phyloP scores from a whole-genome alignment of 2,888 invertebrate species.

The Drosophila nigricruria region DNA sequence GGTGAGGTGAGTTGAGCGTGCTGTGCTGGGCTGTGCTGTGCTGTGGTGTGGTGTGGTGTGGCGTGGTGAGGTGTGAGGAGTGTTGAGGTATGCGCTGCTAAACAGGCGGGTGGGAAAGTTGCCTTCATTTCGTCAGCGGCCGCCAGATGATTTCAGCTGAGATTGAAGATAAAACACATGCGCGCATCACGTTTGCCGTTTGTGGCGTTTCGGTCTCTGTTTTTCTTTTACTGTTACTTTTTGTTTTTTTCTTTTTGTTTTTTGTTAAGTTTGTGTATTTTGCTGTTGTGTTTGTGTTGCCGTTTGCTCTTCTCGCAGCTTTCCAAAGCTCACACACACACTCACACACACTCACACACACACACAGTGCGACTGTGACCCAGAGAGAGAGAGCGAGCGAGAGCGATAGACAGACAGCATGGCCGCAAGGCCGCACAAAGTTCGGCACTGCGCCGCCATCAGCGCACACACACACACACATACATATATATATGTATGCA shows the following conservation, averaged over 20 bases:
- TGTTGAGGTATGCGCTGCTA: constrained; percentile 13
- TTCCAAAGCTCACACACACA: constrained; percentile 52
- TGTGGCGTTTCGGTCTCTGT: constrained; percentile 56
- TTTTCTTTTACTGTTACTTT: constrained; percentile 39
- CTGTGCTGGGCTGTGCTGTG: not conserved
- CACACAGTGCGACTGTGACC: constrained; percentile 14
- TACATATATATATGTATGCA: not conserved
- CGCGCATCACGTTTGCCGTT: constrained; percentile 76
- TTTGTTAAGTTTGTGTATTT: constrained; percentile 24
- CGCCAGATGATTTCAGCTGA: constrained; percentile 77
- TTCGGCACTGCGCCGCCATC: constrained; percentile 43
- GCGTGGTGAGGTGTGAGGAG: not conserved
- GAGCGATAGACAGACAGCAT: constrained; percentile 36
- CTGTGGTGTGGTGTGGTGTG: not conserved
- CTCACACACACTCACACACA: constrained; percentile 23
- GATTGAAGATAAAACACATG: constrained; percentile 80
- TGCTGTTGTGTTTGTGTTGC: constrained; percentile 52
- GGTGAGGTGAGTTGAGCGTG: constrained; percentile 25
- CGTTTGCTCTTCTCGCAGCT: constrained; percentile 56
- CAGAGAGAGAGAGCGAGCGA: constrained; percentile 16
- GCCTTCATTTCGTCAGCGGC: constrained; percentile 49
- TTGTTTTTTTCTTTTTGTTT: constrained; percentile 8
- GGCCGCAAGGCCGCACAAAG: constrained; percentile 67
- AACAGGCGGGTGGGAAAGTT: constrained; percentile 16
- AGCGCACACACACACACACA: constrained; percentile 21